phyloP scores from a whole-genome alignment of 2,113 vertebrate species.

The Melospiza georgiana region DNA sequence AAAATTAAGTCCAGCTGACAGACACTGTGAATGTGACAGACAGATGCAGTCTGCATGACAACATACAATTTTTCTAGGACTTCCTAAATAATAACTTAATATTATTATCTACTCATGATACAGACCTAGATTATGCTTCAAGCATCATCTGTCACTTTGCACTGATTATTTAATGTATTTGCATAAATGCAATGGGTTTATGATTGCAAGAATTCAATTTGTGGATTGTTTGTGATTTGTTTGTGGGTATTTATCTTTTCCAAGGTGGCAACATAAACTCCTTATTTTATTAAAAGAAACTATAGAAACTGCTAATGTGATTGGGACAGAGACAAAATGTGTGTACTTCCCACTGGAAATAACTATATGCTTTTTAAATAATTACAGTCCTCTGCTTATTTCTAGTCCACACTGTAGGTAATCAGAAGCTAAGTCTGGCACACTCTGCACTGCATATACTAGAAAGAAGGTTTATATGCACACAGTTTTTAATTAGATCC shows the following conservation, averaged over 20 bases:
- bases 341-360: neutral
- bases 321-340: neutral
- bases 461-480: neutral
- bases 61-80: neutral
- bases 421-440: neutral
- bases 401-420: neutral
- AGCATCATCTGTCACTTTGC: constrained; percentile 36
- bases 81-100: constrained; percentile 34
- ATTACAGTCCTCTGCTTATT: neutral
- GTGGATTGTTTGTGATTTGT: neutral
- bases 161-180: neutral
- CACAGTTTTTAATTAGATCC: neutral
- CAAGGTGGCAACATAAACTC: neutral
- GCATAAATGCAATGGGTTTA: neutral
- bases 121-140: constrained; percentile 7
- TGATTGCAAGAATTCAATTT: neutral
- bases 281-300: neutral
- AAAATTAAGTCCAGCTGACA: neutral
- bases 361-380: neutral
- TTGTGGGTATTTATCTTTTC: neutral
- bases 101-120: constrained; percentile 19
- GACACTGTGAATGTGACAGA: neutral
- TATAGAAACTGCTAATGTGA: neutral
- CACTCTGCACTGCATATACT: neutral
- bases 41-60: neutral